Evolutionary conservation across 1,140 invertebrate genomes (phyloP).

Genomic region (Bursaphelenchus mucronatus): DNA sequence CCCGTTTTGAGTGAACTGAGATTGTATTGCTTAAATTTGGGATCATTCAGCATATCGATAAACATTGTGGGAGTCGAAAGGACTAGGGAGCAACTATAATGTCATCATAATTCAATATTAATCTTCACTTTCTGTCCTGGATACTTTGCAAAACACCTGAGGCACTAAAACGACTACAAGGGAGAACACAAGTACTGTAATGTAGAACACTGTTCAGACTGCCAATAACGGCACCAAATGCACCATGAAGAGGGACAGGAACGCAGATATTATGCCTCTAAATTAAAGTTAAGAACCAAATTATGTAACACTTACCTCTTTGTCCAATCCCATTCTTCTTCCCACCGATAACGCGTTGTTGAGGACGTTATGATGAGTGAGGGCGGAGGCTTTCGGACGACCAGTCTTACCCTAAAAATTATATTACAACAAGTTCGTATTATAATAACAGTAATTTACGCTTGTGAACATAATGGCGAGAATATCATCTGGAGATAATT

Average conservation of each 20-base stretch:
- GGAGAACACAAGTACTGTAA: slow-evolving; percentile 71
- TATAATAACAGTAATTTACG: too few species aligned
- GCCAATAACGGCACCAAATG: slow-evolving; percentile 75
- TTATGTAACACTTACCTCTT: too few species aligned
- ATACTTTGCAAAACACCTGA: slow-evolving; percentile 23
- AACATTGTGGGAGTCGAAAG: slow-evolving; percentile 94
- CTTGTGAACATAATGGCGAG: slow-evolving; percentile 43
- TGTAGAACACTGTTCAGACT: slow-evolving; percentile 67
- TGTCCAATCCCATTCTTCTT: slow-evolving; percentile 65
- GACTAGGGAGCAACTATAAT: slow-evolving; percentile 69
- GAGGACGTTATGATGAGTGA: slow-evolving; percentile 74
- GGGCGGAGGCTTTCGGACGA: slow-evolving; percentile 74
- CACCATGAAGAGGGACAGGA: slow-evolving; percentile 84
- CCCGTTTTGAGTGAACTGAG: slow-evolving; percentile 27
- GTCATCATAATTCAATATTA: too few species aligned
- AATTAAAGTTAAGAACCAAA: too few species aligned
- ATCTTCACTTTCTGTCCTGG: too few species aligned
- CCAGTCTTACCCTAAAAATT: slow-evolving; percentile 72
- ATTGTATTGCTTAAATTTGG: slow-evolving; percentile 32
- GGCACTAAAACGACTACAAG: slow-evolving; percentile 69
- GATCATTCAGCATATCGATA: slow-evolving; percentile 70
- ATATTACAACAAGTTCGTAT: too few species aligned
- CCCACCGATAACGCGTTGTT: slow-evolving; percentile 75
- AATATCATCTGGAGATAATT: slow-evolving; percentile 56
- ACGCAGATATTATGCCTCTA: slow-evolving; percentile 61